phyloP scores from a whole-genome alignment of 35 echinoderm and acorn worm species.

The Holothuria glaberrima region DNA sequence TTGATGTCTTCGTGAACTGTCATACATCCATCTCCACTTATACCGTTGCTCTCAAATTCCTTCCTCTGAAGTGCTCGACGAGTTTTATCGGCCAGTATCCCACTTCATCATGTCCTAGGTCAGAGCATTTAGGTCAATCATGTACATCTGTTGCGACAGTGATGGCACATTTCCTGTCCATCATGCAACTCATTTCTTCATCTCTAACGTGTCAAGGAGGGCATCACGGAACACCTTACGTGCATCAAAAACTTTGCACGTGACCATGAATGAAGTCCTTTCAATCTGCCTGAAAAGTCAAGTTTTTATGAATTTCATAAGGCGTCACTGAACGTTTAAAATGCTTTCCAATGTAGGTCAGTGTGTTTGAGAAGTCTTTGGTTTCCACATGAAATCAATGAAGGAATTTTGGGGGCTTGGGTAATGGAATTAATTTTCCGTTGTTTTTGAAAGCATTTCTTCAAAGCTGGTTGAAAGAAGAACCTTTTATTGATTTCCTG shows the following conservation, averaged over 20 bases:
- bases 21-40: background rate
- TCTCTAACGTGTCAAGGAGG: background rate
- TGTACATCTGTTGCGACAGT: background rate
- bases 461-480: constrained; percentile 5
- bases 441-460: background rate
- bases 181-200: too few species aligned
- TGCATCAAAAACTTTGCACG: constrained; percentile 1
- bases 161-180: constrained; percentile 11
- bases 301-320: constrained; percentile 28
- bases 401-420: background rate
- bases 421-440: constrained; percentile 8
- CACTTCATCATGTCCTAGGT: background rate
- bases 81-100: constrained; percentile 13
- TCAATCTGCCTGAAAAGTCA: constrained; percentile 16
- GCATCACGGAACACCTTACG: background rate
- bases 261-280: constrained; percentile 20
- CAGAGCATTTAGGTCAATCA: constrained; percentile 25
- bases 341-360: constrained; percentile 5
- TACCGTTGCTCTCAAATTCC: background rate
- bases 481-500: background rate
- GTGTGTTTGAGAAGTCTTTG: constrained; percentile 24
- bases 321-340: constrained; percentile 9
- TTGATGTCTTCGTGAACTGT: background rate
- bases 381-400: constrained; percentile 24
- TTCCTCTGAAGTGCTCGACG: background rate